Base-by-base conservation (phyloP, 2,797 vertebrate species). In the Erpetoichthys calabaricus region DNA sequence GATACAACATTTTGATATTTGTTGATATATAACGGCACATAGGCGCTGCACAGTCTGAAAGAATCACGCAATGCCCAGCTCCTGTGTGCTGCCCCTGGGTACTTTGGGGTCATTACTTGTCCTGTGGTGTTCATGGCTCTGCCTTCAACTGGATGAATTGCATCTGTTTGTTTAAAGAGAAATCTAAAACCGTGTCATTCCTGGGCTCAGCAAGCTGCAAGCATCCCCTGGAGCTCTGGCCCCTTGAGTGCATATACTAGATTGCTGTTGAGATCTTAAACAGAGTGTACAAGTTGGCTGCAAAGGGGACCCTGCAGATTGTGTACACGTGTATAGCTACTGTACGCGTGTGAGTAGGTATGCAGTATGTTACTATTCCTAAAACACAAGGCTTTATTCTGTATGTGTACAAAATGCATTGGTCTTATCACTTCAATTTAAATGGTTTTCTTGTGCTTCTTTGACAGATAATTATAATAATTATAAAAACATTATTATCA, bases 341-440 rank as follows among this genome's bases (percentile, higher is more conserved):
- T 25, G 25, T 25, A 25, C 2, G 25, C 25, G 25, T 25, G 25
- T 25, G 25, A 25, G 25, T 25, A 25, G 25, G 25, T 25, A 25
- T 25, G 25, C 2, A 25, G 25, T 25, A 25, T 25, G 25, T 25
- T 25, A 25, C 25, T 25, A 25, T 25, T 60, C 50, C 53, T 46
- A 56, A 10, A n/a, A 10, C 45, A 60, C 54, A 60, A 56, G 50
- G 59, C 59, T 6, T 44, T 70, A 71, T 63, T 62, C 64, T 49
- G 53, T 47, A 53, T n/a, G 25, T 2, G 25, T 25, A 25, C 25
- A 25, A 25, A 25, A 1, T 25, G 25, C 25, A 25, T 25, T 25
- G 25, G 25, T 25, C 25, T 25, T 25, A 25, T 25, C 25, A 25
- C 25, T 25, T 25, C 25, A 25, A 25, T 25, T 25, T 25, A 25